Evolutionary conservation across 2,113 vertebrate genomes (phyloP).

Genomic region (Apodemus speciosus): DNA sequence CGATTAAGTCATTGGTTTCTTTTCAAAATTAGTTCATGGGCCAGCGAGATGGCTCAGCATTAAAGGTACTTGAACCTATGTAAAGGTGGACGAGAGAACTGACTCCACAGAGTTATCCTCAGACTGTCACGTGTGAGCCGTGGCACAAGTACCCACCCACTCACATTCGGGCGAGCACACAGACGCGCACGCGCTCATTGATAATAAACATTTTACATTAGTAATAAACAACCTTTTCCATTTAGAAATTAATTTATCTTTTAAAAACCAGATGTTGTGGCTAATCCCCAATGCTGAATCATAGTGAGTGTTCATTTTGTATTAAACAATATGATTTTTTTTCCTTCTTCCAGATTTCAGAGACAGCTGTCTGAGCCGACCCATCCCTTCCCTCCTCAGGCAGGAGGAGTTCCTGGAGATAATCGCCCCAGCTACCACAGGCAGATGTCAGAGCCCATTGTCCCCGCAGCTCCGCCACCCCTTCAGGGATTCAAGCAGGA

Average conservation of each 20-base stretch:
- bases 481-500: conserved; percentile 96
- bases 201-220: neutral
- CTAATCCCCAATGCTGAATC: neutral
- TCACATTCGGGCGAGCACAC: no score
- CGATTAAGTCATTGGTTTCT: neutral
- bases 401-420: conserved; percentile 87
- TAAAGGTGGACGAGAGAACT: neutral
- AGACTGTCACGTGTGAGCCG: neutral
- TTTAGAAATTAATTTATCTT: neutral
- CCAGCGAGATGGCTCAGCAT: neutral
- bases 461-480: conserved; percentile 85
- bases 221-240: neutral
- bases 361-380: conserved; percentile 96
- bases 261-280: neutral
- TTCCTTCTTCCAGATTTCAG: conserved; percentile 89
- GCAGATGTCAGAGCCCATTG: conserved; percentile 95
- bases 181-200: neutral
- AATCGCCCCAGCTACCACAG: conserved; percentile 92
- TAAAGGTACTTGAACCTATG: neutral
- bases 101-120: no score
- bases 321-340: neutral
- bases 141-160: no score
- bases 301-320: neutral
- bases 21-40: neutral
- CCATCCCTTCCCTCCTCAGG: conserved; percentile 89